Evolutionary conservation across 1,140 invertebrate genomes (phyloP).

Genomic region (Hestina assimilis): DNA sequence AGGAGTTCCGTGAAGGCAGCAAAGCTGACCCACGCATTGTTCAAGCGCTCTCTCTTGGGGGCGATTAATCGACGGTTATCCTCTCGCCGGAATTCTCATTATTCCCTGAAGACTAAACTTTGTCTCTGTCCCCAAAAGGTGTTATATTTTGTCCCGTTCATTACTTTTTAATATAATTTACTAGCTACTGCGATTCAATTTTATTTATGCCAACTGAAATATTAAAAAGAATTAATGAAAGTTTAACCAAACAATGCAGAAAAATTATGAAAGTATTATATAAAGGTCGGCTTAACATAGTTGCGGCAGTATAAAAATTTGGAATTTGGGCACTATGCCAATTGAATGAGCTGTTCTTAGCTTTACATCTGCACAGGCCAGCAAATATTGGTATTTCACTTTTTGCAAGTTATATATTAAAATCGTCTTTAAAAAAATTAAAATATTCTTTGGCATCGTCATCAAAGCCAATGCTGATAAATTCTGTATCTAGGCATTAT

Average conservation of each 20-base stretch:
- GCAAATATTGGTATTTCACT: background rate
- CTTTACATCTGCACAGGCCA: slow-evolving; percentile 1
- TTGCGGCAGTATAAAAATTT: background rate
- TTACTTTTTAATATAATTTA: background rate
- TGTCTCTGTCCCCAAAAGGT: background rate
- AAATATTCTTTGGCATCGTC: background rate
- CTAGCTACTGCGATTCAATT: too few relatives aligned
- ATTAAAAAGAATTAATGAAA: too few relatives aligned
- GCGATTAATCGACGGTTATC: slow-evolving; percentile 81
- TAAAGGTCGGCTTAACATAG: slow-evolving; percentile 5
- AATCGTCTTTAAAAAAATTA: background rate
- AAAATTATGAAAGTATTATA: too few relatives aligned
- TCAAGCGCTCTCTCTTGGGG: slow-evolving; percentile 92
- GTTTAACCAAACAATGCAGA: too few relatives aligned
- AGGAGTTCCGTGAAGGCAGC: slow-evolving; percentile 99
- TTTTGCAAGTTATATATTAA: background rate
- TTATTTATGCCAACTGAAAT: too few relatives aligned
- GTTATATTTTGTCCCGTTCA: background rate
- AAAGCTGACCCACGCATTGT: slow-evolving; percentile 99
- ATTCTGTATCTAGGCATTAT: background rate
- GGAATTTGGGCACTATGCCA: slow-evolving; percentile 8
- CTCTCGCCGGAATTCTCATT: slow-evolving; percentile 75
- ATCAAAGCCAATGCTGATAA: background rate
- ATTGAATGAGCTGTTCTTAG: slow-evolving; percentile 5
- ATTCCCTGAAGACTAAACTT: slow-evolving; percentile 34